Percentiles rank a stretch among this genome's conserved stretches.
phyloP scores from a whole-genome alignment of 2,888 invertebrate genomes.

The Gnatocerus cornutus region DNA sequence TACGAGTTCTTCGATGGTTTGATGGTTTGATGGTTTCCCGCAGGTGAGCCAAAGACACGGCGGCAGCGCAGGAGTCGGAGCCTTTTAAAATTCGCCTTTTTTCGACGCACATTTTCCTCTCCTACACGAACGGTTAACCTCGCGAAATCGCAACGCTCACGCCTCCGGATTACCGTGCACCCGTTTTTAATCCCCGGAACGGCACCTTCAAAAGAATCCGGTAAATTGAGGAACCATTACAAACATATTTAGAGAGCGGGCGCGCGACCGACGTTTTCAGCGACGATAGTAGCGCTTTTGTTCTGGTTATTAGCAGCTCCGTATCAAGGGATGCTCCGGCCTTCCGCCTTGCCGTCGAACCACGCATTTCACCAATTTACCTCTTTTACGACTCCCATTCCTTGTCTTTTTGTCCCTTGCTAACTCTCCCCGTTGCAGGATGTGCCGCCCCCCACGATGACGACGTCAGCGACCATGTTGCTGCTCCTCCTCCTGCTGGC shows the following conservation, averaged over 20 bases:
- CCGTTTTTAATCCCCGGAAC: conserved; percentile 49
- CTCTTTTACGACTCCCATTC: no score
- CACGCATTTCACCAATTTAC: conserved; percentile 33
- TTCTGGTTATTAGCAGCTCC: conserved; percentile 66
- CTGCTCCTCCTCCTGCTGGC: conserved; percentile 61
- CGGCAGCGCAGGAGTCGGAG: conserved; percentile 7
- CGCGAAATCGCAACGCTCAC: conserved; percentile 19
- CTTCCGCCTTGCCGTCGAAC: conserved; percentile 36
- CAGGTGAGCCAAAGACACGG: conserved; percentile 58
- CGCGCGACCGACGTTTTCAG: conserved; percentile 64
- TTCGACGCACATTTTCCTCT: conserved; percentile 1
- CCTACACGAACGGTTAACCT: conserved; percentile 29
- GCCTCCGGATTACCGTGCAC: conserved; percentile 42
- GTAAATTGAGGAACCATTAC: conserved; percentile 69
- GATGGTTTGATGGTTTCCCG: conserved; percentile 56
- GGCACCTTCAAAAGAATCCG: conserved; percentile 61
- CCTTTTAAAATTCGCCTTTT: conserved; percentile 26
- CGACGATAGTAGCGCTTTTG: conserved; percentile 66
- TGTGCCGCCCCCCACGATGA: conserved; percentile 67
- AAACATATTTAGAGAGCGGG: conserved; percentile 65
- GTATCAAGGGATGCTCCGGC: conserved; percentile 55
- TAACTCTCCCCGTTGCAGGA: conserved; percentile 59
- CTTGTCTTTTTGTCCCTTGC: neutral
- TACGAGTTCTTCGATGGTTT: conserved; percentile 55
- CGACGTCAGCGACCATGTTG: conserved; percentile 57